phyloP scores from a whole-genome alignment of 2,888 invertebrate species.

The Noctua janthina region DNA sequence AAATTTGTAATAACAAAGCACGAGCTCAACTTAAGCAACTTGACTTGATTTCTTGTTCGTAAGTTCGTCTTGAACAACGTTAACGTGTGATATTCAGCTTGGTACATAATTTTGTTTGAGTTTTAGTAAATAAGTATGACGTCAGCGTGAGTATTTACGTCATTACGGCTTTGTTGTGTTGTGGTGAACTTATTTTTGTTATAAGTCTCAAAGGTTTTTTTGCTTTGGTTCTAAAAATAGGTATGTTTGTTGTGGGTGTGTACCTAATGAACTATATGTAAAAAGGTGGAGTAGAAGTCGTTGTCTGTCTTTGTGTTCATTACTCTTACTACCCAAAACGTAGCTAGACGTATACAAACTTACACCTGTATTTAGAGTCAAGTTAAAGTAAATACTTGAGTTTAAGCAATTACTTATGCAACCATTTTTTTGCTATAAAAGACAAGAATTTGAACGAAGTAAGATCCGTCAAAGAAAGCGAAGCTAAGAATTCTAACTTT shows the following conservation, averaged over 20 bases:
- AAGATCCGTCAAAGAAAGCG: too few relatives aligned
- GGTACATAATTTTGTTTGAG: slow-evolving; percentile 47
- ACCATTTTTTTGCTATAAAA: too few relatives aligned
- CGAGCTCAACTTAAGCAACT: slow-evolving; percentile 70
- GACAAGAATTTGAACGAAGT: too few relatives aligned
- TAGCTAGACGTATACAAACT: neutral
- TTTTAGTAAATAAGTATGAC: slow-evolving; percentile 38
- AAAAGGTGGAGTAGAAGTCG: neutral
- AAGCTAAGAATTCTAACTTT: too few relatives aligned
- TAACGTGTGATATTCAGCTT: slow-evolving; percentile 49
- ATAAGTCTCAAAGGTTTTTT: slow-evolving; percentile 3
- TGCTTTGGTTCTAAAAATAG: slow-evolving; percentile 2
- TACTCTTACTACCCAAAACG: neutral
- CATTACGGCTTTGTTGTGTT: slow-evolving; percentile 2
- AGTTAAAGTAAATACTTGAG: too few relatives aligned
- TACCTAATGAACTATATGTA: neutral
- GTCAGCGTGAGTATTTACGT: slow-evolving; percentile 24
- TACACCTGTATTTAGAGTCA: too few relatives aligned
- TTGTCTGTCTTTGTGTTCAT: neutral
- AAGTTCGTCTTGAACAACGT: slow-evolving; percentile 67
- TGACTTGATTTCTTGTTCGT: slow-evolving; percentile 70
- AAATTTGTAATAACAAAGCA: slow-evolving; percentile 80
- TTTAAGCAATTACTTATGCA: too few relatives aligned
- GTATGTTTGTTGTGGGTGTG: neutral
- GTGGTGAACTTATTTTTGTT: slow-evolving; percentile 1